Base-by-base conservation (phyloP, 2,113 vertebrate species). In the Azemiops feae region DNA sequence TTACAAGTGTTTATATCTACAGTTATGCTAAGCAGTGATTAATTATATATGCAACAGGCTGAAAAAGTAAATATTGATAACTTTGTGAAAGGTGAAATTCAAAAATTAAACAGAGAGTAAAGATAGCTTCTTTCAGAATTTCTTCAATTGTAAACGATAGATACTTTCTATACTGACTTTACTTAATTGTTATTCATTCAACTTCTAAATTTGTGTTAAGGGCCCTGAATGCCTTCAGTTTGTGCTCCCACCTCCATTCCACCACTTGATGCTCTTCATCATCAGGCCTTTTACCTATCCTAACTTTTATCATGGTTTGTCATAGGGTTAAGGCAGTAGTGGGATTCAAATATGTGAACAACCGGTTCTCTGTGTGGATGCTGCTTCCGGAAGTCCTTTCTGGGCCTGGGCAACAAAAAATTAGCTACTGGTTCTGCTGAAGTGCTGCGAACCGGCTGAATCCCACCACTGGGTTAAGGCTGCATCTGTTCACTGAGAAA, bases 1-100 rank as follows among this genome's bases (percentile, higher is more conserved):
- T 96, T 93, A 91, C 11, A 55, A 34, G 91, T 57, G 20, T 0
- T 93, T 95, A 85, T 95, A 3, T 69, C 92, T 93, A 89, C 20
- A 27, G 22, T 92, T 93, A 91, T 87, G 45, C 0, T 91, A 90
- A 93, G 95, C 93, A 94, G 60, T 94, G 39, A 89, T 39, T 92
- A 6, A 81, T 25, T 47, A 50, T 91, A 60, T 87, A 93, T 91
- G 92, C 93, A n/a, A 39, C 92, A 92, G 20, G 85, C 55, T 0
- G 43, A 11, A 0, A 39, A 88, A 89, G 93, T 43, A 81, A 94
- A 92, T 93, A 9, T 90, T 45, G 57, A 20, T 53, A 64, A 81
- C 16, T 14, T 30, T 91, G 20, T 91, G 90, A 93, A 74, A 27
- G 54, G 0, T 4, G 2, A 9, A 92, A 94, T 95, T 93, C 27